Base-by-base conservation (phyloP, 2,888 invertebrate species). In the Matsumyia berberina region DNA sequence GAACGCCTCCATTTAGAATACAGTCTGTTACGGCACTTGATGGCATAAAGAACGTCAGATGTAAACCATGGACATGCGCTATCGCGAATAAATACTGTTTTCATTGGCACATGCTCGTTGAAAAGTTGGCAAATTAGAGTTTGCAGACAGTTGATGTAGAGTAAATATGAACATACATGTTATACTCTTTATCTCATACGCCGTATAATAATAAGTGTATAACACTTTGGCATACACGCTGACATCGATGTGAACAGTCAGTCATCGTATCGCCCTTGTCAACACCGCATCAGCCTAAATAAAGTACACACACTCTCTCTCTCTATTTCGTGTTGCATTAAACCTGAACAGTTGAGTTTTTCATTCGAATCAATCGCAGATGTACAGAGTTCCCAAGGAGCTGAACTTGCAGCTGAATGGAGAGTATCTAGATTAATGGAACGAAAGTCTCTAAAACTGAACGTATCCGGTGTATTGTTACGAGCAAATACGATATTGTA, bases 1-100 rank as follows among this genome's bases (percentile, higher is more conserved):
- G 37, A 53, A 49, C 39, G 39, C 53, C 53, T 66, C 66, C 31
- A 66, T 39, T 51, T 66, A 17, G 29, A 51, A 8, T 51, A 51
- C 15, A 53, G 39, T n/a, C 8, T 37, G 12, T 66, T 66, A 19
- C 51, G 24, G 8, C 24, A 7, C 51, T 64, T 64, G 4, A 64
- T 64, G 44, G 19, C 4, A 3, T 66, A 12, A n/a, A n/a, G 31
- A 15, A 62, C 31, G 1, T 53, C 12, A 31, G 31, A 12, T 8
- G 31, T 60, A 31, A 51, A 51, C 37, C 66, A 66, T 2, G 66
- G 39, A 29, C 37, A 66, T 15, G 8, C 8, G 3, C 17, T 66
- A 12, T 66, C 53, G 0, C 51, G 51, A 33, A 62, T 33, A 5
- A n/a, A 46, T 7, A 46, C 46, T 31, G 44, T 62, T 24, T 44